Evolutionary conservation across 2,797 vertebrate species (phyloP), one percentile per base, ranked within the genome.

Genomic region (Chaenodraco wilsoni): DNA sequence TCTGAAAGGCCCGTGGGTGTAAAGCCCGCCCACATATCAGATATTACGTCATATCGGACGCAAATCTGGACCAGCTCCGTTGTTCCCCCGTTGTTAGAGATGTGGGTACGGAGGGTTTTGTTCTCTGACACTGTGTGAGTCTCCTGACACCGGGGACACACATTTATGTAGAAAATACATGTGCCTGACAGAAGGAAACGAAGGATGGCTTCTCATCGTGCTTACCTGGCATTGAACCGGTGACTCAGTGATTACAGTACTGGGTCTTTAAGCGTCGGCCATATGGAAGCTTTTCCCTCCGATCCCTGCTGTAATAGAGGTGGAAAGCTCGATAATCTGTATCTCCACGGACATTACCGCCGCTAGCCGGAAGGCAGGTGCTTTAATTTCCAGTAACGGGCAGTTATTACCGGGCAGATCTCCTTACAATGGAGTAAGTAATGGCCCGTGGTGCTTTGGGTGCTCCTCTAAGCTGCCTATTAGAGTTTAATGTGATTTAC

Each of bases 401-500:
- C 71, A 64, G 79, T 91, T 92, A 90, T 93, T 89, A 89, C 83
- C 51, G 86, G 77, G 71, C 89, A 91, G 82, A 92, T 91, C 91
- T 87, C 86, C 83, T 87, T 89, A 85, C 82, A 91, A 87, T 81
- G 87, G 89, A 89, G 87, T 56, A 88, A 84, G 87, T 92, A 93
- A 94, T 93, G 91, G 92, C 80, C 84, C 77, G 5, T 74, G 73
- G 90, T 89, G 90, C 91, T 91, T 77, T 81, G 84, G 90, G 84
- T 87, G 79, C 85, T 84, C 75, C 60, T 88, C 88, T 87, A 76
- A 91, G 83, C 84, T 81, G 80, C 76, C 91, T 86, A 79, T 92
- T 93, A 92, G 78, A 84, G 84, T 79, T 80, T 92, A 91, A 94
- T 92, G 90, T 84, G 89, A 92, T 92, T 90, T 90, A 88, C 85